Evolutionary conservation across 2,797 vertebrate species (phyloP), one percentile per base, ranked within the genome.

Genomic region (Xerus rutilus): DNA sequence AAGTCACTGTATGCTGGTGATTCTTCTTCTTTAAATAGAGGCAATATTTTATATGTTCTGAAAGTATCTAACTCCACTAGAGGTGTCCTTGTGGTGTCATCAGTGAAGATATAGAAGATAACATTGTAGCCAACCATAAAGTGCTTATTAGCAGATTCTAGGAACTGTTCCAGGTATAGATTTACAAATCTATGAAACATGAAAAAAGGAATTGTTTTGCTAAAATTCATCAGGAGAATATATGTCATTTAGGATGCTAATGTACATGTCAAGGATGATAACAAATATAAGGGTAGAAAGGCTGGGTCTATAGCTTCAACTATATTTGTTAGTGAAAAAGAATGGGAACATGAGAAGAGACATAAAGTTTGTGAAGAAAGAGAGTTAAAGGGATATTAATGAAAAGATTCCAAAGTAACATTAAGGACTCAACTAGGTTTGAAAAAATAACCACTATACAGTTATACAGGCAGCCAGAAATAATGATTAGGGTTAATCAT

Each of bases 61-160:
- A 86, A 85, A 9, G 84, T 92, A 52, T 94, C 88, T 47, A 98
- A 67, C 70, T 67, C 15, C 83, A 97, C 5, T 9, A 5, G 12
- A 6, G 97, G 97, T 11, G 98, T 54, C 5, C 25, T 92, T 49
- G 62, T 93, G 28, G 74, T 62, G 12, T 43, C 6, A 20, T 98
- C 97, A 6, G 87, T 94, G 25, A 98, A 92, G 70, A 98, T 96
- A 30, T 98, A 98, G 92, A 98, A 98, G 20, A 97, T 98, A 86
- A 98, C 98, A 13, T 79, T 93, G 82, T 97, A 94, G 90, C 97
- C 97, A 83, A 25, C 83, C 97, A 98, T 98, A 86, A 98, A 98
- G 92, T 98, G 82, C 70, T 91, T 81, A 73, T 98, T 87, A 17
- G 98, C 97, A 73, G 97, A 98, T 18, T 57, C n/a, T 78, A 98